Conservation (phyloP, 2,797 vertebrate genomes). For the Paguma larvata region DNA sequence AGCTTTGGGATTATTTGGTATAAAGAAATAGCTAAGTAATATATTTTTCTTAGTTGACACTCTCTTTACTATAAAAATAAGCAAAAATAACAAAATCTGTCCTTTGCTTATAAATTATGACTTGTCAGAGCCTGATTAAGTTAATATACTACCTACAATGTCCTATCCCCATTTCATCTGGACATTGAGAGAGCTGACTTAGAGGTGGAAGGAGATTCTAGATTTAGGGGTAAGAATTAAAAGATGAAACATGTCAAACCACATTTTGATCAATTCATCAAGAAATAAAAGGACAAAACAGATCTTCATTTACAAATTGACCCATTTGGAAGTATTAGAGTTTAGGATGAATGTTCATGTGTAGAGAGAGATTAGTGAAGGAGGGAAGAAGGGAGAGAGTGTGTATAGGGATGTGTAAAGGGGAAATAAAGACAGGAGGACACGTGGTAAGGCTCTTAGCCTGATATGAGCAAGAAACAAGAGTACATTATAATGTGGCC, state of each 20-base stretch:
- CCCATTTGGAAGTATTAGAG: neutral
- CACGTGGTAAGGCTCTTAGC: neutral
- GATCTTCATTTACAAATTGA: neutral
- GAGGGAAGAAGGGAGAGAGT: neutral
- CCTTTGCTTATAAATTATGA: neutral
- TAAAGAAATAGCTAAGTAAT: neutral
- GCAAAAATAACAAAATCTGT: neutral
- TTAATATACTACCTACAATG: neutral
- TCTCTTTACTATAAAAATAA: neutral
- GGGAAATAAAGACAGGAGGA: no score
- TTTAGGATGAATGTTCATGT: neutral
- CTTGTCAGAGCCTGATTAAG: neutral
- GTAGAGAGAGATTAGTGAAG: neutral
- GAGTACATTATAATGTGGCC: neutral
- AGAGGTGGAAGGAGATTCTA: neutral
- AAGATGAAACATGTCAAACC: neutral
- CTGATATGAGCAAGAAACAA: neutral
- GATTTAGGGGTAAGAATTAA: neutral
- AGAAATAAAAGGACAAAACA: neutral
- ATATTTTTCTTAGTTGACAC: neutral
- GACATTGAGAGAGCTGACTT: neutral
- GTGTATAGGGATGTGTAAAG: neutral
- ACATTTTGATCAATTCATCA: neutral
- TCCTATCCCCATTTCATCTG: neutral
- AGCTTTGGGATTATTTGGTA: neutral